These are phyloP conservation scores for Phocoena phocoena DNA, from an alignment of 2,113 vertebrate species.

Conservation along the genomic window DNA sequence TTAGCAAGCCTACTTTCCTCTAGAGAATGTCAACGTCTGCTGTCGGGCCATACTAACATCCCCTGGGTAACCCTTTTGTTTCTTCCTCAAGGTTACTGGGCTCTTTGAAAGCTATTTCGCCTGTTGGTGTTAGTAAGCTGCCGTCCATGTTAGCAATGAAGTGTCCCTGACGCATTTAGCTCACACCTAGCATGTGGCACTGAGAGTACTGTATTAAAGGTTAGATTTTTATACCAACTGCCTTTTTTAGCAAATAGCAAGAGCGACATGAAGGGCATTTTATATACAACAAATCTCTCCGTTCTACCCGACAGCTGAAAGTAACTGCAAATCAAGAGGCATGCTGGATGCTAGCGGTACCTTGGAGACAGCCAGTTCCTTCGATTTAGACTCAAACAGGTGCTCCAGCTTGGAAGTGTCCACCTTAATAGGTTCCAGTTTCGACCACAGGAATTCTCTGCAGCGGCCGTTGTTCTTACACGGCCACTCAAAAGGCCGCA, in stretches of 20 bases:
- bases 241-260: not conserved
- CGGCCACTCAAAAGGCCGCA: slow-evolving; percentile 95
- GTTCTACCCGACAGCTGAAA: not conserved
- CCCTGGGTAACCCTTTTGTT: not conserved
- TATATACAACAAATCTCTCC: not conserved
- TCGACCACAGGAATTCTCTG: slow-evolving; percentile 96
- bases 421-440: slow-evolving; percentile 96
- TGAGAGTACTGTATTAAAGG: not conserved
- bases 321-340: slow-evolving; percentile 18
- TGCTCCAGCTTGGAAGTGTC: slow-evolving; percentile 97
- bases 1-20: not conserved
- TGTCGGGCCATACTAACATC: not conserved
- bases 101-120: not conserved
- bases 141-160: not conserved
- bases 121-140: not conserved
- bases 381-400: slow-evolving; percentile 98
- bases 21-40: not conserved
- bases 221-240: not conserved
- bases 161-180: not conserved
- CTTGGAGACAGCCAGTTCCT: slow-evolving; percentile 97
- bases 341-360: slow-evolving; percentile 82
- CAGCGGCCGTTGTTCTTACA: slow-evolving; percentile 91
- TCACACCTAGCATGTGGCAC: not conserved
- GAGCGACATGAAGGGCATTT: not conserved
- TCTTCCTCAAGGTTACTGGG: not conserved